Evolutionary conservation across 2,888 invertebrate species (phyloP).

Genomic region (Tipula lateralis): DNA sequence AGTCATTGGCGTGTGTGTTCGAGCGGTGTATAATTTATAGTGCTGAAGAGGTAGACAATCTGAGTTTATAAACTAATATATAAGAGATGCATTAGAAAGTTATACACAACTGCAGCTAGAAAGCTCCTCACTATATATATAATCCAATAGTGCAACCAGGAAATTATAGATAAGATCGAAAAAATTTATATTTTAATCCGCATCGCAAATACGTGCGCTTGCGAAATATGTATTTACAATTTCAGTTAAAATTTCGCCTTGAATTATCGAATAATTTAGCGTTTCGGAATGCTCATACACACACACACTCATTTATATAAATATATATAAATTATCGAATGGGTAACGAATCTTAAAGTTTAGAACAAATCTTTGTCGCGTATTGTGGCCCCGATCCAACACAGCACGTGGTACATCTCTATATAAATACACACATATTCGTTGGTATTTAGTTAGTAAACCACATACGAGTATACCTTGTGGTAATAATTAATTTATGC

Average conservation of each 20-base stretch:
- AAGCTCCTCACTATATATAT: background rate
- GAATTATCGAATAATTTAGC: background rate
- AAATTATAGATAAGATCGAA: background rate
- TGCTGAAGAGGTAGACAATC: background rate
- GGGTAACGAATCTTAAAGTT: too few relatives aligned
- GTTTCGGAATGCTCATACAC: background rate
- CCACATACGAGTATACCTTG: background rate
- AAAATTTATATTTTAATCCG: background rate
- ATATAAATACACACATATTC: background rate
- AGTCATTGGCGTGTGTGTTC: background rate
- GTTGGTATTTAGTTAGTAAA: background rate
- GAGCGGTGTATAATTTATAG: background rate
- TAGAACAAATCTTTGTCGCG: too few relatives aligned
- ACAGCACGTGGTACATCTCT: too few relatives aligned
- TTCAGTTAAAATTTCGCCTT: background rate
- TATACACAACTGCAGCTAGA: background rate
- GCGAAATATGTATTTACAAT: background rate
- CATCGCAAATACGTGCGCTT: background rate
- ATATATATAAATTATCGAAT: too few relatives aligned
- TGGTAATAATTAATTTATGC: background rate
- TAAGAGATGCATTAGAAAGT: background rate
- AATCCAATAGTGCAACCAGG: background rate
- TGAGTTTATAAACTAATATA: background rate
- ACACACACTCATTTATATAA: too few relatives aligned
- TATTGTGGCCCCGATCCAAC: too few relatives aligned